Base-by-base conservation (phyloP, 2,113 vertebrate species). In the Sinocyclocheilus anophthalmus region DNA sequence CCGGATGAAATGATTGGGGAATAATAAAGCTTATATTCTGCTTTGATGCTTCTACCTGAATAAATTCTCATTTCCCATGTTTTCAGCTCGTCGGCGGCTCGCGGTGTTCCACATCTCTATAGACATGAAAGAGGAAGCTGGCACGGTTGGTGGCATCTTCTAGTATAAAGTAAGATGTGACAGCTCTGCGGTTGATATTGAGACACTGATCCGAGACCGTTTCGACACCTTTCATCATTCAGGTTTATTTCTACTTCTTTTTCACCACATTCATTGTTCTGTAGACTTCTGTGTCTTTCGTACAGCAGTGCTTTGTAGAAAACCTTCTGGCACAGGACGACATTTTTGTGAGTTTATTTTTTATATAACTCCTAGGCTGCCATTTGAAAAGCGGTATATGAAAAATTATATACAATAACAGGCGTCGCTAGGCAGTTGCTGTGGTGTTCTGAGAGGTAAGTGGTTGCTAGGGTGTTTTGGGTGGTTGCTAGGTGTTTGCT, bases 1-100 rank as follows among this genome's bases (percentile, higher is more conserved):
- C 76, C 5, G 39, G n/a, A 76, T 22, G 59, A 82, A 33, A 39
- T 75, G 76, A 81, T 26, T 3, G 55, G 30, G 81, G 42, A 87
- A 83, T 87, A 75, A 87, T 73, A 80, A 76, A 61, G 50, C 3
- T 24, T 59, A 22, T n/a, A 63, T n/a, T 16, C 76, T 72, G 84
- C 79, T 73, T 85, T n/a, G 9, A 24, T 53, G 42, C 33, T 48
- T 48, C 37, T 81, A 63, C 37, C 79, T 45, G 59, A 42, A 48
- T 67, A 24, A 26, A 45, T 81, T 83, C 86, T 80, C 42, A 11
- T 77, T 65, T 55, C 37, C 5, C 65, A 82, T 33, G 59, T 24
- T 79, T 79, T 57, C 76, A 77, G 50, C 48, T 16, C 12, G n/a
- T 79, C 8, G 0, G 22, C 3, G 24, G 39, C 42, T 45, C 8